Conservation (phyloP, 2,113 vertebrate genomes). For the Gnathonemus echidnorhynchus region DNA sequence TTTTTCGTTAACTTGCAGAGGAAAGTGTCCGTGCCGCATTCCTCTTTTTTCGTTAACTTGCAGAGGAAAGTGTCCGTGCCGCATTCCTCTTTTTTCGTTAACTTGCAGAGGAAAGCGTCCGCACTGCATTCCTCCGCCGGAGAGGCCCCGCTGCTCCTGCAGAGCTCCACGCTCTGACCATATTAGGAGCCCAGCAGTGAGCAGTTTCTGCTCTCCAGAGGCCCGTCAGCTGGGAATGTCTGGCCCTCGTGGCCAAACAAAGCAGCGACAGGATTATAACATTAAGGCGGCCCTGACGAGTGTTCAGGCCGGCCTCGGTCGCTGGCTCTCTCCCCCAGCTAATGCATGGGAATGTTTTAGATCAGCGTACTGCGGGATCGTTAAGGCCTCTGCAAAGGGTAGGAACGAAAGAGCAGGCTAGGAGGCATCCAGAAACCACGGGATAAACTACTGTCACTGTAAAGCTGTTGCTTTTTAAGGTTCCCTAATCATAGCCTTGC, state of each 20-base stretch:
- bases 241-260: conserved; percentile 55
- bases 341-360: neutral
- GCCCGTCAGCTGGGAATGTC: conserved; percentile 60
- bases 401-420: neutral
- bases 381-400: neutral
- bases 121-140: conserved; percentile 55
- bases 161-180: conserved; percentile 45
- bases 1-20: conserved; percentile 45
- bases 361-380: neutral
- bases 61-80: conserved; percentile 43
- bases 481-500: neutral
- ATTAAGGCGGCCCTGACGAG: neutral
- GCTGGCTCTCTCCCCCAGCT: neutral
- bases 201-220: conserved; percentile 39
- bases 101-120: conserved; percentile 47
- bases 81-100: conserved; percentile 55
- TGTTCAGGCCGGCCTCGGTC: neutral
- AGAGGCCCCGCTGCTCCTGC: conserved; percentile 42
- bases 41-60: conserved; percentile 47
- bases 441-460: neutral
- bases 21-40: conserved; percentile 52
- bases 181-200: conserved; percentile 66
- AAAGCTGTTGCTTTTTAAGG: neutral
- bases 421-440: neutral
- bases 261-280: conserved; percentile 26